Base-by-base conservation (phyloP, 2,113 vertebrate genomes). In the Epinephelus cyanopodus region DNA sequence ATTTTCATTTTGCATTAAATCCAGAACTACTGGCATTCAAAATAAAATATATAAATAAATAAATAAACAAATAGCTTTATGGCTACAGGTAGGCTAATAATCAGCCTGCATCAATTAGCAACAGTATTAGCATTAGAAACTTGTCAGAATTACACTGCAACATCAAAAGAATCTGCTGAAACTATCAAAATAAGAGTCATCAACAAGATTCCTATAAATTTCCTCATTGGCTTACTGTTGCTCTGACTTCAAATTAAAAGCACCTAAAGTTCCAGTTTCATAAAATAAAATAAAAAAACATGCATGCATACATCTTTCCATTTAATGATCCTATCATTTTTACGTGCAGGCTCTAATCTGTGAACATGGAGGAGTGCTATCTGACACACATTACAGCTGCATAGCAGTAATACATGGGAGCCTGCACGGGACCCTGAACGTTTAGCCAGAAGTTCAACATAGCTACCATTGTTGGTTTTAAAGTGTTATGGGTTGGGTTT, bases 401-500 rank as follows among this genome's bases (percentile, higher is more conserved):
- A 84, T 77, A 88, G 87, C 84, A 84, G 82, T 77, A 85, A 83
- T 81, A 83, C 83, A 74, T 70, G 81, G 86, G 83, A 86, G 79
- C 83, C 77, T 85, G 87, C 82, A 79, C 47, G 19, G 69, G 82
- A 90, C 79, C 73, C 89, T 90, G 87, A 84, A 61, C 82, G 87
- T 89, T 95, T 89, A 89, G 88, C 85, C 92, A 93, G 89, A 92
- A 84, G 88, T 93, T 90, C 87, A 91, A 94, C 90, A 93, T 93
- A 90, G 92, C 93, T 92, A 76, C 90, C 87, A 94, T 92, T 94
- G 93, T 92, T 91, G 92, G 84, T 92, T 93, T 94, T 93, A 91
- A 94, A 92, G 87, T 92, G 92, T 92, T 93, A 92, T 92, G 92
- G 92, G 91, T 91, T 93, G 89, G 91, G 86, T 94, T 95, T 95